A percentile compares a stretch with the other conserved stretches of the same genome.
Evolutionary conservation across 2,888 invertebrate species (phyloP).

Genomic region (Sphecodes monilicornis): DNA sequence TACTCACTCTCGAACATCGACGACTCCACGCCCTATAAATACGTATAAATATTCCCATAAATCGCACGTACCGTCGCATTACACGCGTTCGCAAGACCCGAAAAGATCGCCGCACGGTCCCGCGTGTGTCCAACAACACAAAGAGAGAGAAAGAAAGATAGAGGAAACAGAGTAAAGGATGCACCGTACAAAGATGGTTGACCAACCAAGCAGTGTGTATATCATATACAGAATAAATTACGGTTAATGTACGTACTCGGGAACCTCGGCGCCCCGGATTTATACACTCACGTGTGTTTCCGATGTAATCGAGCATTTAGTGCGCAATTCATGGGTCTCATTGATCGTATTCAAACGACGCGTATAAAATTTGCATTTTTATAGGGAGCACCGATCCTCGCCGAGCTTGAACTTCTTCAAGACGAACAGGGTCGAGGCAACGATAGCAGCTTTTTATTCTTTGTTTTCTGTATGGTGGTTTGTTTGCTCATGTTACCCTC

Average conservation of each 20-base stretch:
- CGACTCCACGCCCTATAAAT: constrained; percentile 75
- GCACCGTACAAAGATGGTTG: constrained; percentile 32
- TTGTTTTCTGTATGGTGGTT: not conserved
- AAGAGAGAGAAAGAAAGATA: constrained; percentile 10
- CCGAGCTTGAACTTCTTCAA: constrained; percentile 1
- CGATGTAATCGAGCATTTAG: constrained; percentile 61
- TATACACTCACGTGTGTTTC: constrained; percentile 52
- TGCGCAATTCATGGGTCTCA: constrained; percentile 48
- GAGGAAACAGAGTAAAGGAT: constrained; percentile 19
- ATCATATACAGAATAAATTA: constrained; percentile 66
- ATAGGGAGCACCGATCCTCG: constrained; percentile 6
- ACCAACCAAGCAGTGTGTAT: constrained; percentile 47
- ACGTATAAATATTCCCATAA: constrained; percentile 79
- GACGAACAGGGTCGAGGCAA: not conserved
- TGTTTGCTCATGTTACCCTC: not conserved
- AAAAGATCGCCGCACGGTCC: constrained; percentile 40
- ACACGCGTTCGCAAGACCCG: constrained; percentile 65
- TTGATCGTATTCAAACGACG: constrained; percentile 47
- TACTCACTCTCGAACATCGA: constrained; percentile 63
- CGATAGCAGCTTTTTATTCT: not conserved
- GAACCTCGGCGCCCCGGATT: constrained; percentile 32
- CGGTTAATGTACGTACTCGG: constrained; percentile 55
- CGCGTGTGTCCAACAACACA: not conserved
- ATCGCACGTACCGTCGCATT: constrained; percentile 73
- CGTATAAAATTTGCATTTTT: constrained; percentile 47